Base-by-base conservation (phyloP, 2,888 invertebrate species). In the Coecobrya sp. region DNA sequence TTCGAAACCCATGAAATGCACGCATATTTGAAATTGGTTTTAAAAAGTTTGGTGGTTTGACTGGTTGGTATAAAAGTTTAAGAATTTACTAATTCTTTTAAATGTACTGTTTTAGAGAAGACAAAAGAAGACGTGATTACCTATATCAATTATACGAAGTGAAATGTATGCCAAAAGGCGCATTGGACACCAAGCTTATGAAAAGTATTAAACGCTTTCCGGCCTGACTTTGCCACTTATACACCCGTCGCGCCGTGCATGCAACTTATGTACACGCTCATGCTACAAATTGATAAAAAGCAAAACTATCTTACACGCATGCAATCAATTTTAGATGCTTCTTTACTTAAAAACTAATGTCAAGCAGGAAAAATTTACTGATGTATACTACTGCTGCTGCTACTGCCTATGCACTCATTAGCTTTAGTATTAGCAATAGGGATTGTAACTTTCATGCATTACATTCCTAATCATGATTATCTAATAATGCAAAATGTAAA, bases 401-500 rank as follows among this genome's bases (percentile, higher is more conserved):
- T 45, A 52, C 27, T 22, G 45, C 19, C 19, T 25, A 52, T 30
- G 30, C 45, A 59, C 59, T 52, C 11, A 82, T 82, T 59, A 82
- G 30, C 22, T 73, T 36, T 11, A 82, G 10, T 19, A 30, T 76
- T 49, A 45, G 73, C 82, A 82, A 55, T 59, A 59, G 55, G n/a
- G 59, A 19, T 81, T 55, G 45, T 22, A 22, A 22, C 45, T 25
- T 52, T 45, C 52, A 19, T 81, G 45, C 45, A 42, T 65, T 55
- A 52, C 68, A 62, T 45, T 76, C 25, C 22, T 52, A 52, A 49
- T 52, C 76, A 49, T 81, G 88, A 68, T 92, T 55, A 85, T 85
- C 62, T 88, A 82, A 89, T 85, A 92, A 86, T 92, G 85, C 85
- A 76, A 88, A 89, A 89, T 92, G 89, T 89, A 92, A 89, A 92